Percentiles rank a stretch among this genome's conserved stretches.
These are phyloP conservation scores for Ormyrus pomaceus DNA, from an alignment of 2,888 invertebrate species.

Conservation along the genomic window DNA sequence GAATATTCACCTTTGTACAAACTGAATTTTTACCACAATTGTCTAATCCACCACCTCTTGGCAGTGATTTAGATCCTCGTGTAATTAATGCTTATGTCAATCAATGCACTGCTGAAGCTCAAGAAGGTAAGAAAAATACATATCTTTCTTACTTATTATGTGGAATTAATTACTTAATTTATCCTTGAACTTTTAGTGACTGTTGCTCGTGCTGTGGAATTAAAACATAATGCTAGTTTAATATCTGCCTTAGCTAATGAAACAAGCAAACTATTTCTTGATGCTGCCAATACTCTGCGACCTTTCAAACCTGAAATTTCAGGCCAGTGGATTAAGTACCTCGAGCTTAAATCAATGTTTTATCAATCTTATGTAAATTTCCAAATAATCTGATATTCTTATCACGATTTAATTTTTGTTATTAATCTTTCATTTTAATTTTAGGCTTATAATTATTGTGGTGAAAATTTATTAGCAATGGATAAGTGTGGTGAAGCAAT, in stretches of 20 bases:
- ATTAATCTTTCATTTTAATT: neutral
- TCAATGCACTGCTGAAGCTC: slow-evolving; percentile 82
- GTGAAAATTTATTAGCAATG: slow-evolving; percentile 78
- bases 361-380: slow-evolving; percentile 79
- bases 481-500: slow-evolving; percentile 83
- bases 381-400: slow-evolving; percentile 3
- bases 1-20: slow-evolving; percentile 79
- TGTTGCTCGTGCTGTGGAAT: slow-evolving; percentile 80
- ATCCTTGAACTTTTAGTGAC: slow-evolving; percentile 74
- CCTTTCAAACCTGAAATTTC: slow-evolving; percentile 76
- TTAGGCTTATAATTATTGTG: slow-evolving; percentile 80
- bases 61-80: slow-evolving; percentile 78
- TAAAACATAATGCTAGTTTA: slow-evolving; percentile 79
- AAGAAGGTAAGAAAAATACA: slow-evolving; percentile 76
- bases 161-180: slow-evolving; percentile 7
- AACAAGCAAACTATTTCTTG: slow-evolving; percentile 79
- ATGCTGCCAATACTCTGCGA: slow-evolving; percentile 78
- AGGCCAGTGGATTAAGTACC: slow-evolving; percentile 80
- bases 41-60: slow-evolving; percentile 72
- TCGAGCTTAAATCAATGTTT: slow-evolving; percentile 79
- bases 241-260: slow-evolving; percentile 80
- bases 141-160: slow-evolving; percentile 1
- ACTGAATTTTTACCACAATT: slow-evolving; percentile 74
- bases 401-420: slow-evolving; percentile 4
- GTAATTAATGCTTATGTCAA: slow-evolving; percentile 79